These are phyloP conservation scores for Austrofundulus limnaeus DNA, from an alignment of 2,113 vertebrate genomes.

Conservation along the genomic window DNA sequence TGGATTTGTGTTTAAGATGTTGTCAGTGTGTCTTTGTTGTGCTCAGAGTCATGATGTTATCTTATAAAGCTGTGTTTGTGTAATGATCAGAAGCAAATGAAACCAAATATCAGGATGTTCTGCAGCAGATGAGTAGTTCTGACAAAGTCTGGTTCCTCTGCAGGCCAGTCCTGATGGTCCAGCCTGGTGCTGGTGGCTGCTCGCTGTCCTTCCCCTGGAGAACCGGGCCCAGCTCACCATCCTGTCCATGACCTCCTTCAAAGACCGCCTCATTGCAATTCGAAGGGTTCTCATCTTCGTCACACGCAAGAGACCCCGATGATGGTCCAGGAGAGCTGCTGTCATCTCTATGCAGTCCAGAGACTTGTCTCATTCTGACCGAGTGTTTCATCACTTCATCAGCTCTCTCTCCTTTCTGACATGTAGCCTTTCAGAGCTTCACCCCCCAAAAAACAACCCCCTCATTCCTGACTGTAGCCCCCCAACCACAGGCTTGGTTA, in stretches of 20 bases:
- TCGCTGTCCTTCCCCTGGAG: conserved; percentile 88
- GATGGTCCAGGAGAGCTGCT: conserved; percentile 47
- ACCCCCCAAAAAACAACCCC: neutral
- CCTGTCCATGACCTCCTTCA: conserved; percentile 87
- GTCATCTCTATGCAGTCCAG: conserved; percentile 46
- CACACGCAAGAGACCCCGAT: conserved; percentile 86
- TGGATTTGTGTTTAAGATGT: no score
- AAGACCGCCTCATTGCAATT: conserved; percentile 88
- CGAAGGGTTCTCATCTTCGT: conserved; percentile 87
- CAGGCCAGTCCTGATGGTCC: conserved; percentile 88
- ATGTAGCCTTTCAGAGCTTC: neutral
- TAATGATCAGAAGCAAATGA: neutral
- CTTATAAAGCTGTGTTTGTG: neutral
- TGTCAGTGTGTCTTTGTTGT: no score
- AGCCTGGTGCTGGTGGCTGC: conserved; percentile 93
- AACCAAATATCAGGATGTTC: no score
- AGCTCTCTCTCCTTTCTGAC: no score
- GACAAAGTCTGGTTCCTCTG: neutral
- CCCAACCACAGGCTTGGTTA: neutral
- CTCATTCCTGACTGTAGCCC: conserved; percentile 2
- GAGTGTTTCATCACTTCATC: neutral
- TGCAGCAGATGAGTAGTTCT: no score
- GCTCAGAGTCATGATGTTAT: neutral
- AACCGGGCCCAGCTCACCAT: conserved; percentile 90
- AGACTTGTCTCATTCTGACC: neutral